Percentiles rank a stretch among this genome's conserved stretches.
These are phyloP conservation scores for Tuberolachnus salignus DNA, from an alignment of 2,888 invertebrate species.

Conservation along the genomic window DNA sequence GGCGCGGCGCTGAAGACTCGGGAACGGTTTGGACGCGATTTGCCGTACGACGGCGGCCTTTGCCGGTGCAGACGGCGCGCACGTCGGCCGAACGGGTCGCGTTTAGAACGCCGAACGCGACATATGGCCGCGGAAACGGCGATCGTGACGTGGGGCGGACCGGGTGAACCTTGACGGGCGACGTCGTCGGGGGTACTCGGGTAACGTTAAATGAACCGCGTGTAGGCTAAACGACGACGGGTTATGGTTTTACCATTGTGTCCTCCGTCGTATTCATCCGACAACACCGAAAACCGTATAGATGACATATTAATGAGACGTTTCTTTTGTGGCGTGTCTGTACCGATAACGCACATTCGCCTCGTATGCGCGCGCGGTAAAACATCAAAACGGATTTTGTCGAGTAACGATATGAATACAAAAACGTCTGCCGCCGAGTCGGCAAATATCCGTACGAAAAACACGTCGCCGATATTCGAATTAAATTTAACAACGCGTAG, in stretches of 20 bases:
- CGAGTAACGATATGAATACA: too few species aligned
- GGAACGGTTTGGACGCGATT: not conserved
- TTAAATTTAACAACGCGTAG: too few species aligned
- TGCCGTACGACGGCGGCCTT: not conserved
- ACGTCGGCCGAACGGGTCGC: conserved; percentile 3
- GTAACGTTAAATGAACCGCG: conserved; percentile 42
- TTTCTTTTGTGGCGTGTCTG: too few species aligned
- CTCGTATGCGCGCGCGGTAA: not conserved
- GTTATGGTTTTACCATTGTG: not conserved
- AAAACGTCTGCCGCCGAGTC: too few species aligned
- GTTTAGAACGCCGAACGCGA: not conserved
- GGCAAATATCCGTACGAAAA: too few species aligned
- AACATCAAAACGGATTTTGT: not conserved
- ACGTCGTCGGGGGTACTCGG: not conserved
- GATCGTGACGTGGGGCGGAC: not conserved
- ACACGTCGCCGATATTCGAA: too few species aligned
- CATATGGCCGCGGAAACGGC: conserved; percentile 45
- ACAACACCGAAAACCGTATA: too few species aligned
- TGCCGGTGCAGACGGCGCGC: not conserved
- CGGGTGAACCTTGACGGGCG: not conserved
- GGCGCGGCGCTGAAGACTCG: not conserved
- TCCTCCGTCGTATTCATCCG: conserved; percentile 6
- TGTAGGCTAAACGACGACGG: conserved; percentile 36
- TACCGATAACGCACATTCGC: not conserved
- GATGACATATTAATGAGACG: too few species aligned